Evolutionary conservation across 2,888 invertebrate genomes (phyloP), one percentile per base, ranked within the genome.

Genomic region (Drosophila histrio): DNA sequence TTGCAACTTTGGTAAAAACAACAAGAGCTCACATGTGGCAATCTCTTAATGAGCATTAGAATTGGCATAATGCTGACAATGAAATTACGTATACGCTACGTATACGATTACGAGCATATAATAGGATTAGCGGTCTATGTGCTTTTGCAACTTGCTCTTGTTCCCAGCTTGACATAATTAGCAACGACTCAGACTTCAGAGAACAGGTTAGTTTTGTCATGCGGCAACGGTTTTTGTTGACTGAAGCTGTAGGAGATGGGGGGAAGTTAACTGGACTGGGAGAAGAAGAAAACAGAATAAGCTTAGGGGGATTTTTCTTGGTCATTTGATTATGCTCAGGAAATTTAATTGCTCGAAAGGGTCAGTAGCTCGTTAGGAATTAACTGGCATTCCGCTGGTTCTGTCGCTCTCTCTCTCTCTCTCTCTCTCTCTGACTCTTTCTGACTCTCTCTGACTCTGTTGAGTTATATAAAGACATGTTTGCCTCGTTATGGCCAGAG

Each of bases 261-360:
- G 21, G 24, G n/a, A n/a, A n/a, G n/a, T n/a, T n/a, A n/a, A n/a
- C n/a, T n/a, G n/a, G n/a, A n/a, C n/a, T 7, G 32, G 30, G 22
- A 28, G 32, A 13, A 19, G 39, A 28, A 30, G 11, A 3, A 60
- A 73, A 57, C 22, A 19, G 36, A 43, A 30, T 24, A 17, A 26
- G 67, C 61, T 34, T 34, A 17, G 17, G 50, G 75, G 75, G 79
- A 72, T 75, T 85, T 87, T 75, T 82, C 63, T 75, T 65, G 54
- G 52, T 72, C 82, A 87, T 69, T 82, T 84, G 79, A 84, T 87
- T 75, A 87, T 75, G 79, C 76, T 66, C 72, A 78, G 82, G 82
- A 82, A 82, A 82, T 85, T 84, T 81, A 87, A 87, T 85, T 82
- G 81, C 66, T 57, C 58, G 54, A 84, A 84, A 78, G 78, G 85